phyloP scores from a whole-genome alignment of 1,140 invertebrate genomes.

The Anadara kagoshimensis region DNA sequence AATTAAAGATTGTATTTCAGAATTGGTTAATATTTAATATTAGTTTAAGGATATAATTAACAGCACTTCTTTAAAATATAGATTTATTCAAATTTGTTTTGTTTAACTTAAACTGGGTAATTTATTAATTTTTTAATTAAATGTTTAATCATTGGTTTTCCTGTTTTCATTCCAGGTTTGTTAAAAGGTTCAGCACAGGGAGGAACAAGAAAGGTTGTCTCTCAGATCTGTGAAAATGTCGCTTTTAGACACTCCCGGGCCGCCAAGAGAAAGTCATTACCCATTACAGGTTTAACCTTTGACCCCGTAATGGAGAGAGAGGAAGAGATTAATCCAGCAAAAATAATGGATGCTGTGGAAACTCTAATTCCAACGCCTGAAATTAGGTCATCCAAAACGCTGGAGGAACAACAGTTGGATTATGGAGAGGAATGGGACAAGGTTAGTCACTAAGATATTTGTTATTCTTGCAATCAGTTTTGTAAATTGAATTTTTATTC shows the following conservation, averaged over 20 bases:
- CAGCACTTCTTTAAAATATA: too few species aligned
- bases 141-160: too few species aligned
- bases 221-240: slow-evolving; percentile 64
- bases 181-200: slow-evolving; percentile 60
- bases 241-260: slow-evolving; percentile 32
- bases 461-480: neutral
- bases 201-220: slow-evolving; percentile 51
- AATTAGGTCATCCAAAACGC: neutral
- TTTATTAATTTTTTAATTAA: too few species aligned
- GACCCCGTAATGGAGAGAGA: slow-evolving; percentile 54
- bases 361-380: neutral
- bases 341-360: neutral
- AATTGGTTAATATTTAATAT: too few species aligned
- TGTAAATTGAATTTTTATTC: neutral
- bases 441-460: slow-evolving; percentile 34
- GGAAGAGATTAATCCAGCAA: slow-evolving; percentile 37
- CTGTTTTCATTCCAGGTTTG: slow-evolving; percentile 58
- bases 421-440: slow-evolving; percentile 96
- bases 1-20: too few species aligned
- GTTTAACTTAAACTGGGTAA: too few species aligned
- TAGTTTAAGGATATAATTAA: too few species aligned
- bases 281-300: slow-evolving; percentile 44
- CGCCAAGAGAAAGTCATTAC: slow-evolving; percentile 44
- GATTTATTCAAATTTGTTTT: neutral
- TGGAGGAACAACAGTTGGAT: slow-evolving; percentile 74